Base-by-base conservation (phyloP, 2,888 invertebrate species). In the Eutolmus rufibarbis region DNA sequence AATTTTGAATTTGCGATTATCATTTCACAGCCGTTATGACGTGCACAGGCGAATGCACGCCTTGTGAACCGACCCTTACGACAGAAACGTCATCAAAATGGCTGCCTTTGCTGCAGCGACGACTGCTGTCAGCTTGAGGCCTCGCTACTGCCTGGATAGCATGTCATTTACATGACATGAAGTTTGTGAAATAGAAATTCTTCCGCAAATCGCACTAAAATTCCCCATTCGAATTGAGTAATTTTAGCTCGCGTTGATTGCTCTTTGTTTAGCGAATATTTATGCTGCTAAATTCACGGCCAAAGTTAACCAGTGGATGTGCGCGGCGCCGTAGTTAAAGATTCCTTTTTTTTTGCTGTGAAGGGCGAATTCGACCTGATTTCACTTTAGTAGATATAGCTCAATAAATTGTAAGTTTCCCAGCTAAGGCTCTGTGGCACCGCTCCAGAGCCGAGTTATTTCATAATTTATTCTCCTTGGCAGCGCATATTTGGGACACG, bases 401-500 rank as follows among this genome's bases (percentile, higher is more conserved):
- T 56, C 51, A 31, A 28, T 14, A 81, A 81, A 81, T 66, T 56
- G 81, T 81, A 81, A 81, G 81, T 81, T 5, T 16, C 19, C 28
- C 19, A 28, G 37, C 28, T 28, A 8, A 14, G 12, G 14, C 4
- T 12, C 9, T 23, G 19, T 66, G 23, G 23, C 8, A 23, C 0
- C 9, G 66, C 19, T 23, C 23, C 23, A 23, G 66, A 14, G 66
- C 28, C 23, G 12, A 7, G 28, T 66, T 66, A 66, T 66, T 66
- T 66, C 28, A 66, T 66, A 66, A 12, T 66, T 23, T 12, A 12
- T 66, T 66, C 28, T 23, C 28, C 66, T 19, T 37, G 23, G 34
- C 40, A n/a, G 43, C 43, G 12, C 37, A 28, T 40, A 87, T 87
- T 88, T 88, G 87, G 84, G 88, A 88, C 79, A 88, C 87, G 87